Conservation (phyloP, 2,888 invertebrate genomes). For the Nymphalis c-album region DNA sequence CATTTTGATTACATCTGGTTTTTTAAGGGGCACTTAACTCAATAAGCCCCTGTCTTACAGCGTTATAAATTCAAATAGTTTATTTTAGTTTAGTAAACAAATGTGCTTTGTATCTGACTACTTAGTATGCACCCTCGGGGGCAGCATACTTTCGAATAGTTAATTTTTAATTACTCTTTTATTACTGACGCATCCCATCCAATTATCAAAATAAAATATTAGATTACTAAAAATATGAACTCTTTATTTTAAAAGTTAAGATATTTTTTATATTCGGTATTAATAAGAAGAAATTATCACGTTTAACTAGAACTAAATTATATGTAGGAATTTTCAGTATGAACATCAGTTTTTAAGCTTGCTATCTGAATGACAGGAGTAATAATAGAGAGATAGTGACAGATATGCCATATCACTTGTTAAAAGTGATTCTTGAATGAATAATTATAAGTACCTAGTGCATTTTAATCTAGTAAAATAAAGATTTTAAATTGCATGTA, state of each 20-base stretch:
- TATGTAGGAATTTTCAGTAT: too few species aligned
- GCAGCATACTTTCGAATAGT: conserved; percentile 72
- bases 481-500: too few species aligned
- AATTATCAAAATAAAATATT: conserved; percentile 75
- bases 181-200: conserved; percentile 76
- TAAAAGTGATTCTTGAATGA: too few species aligned
- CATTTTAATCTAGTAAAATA: too few species aligned
- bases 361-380: too few species aligned
- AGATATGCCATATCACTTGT: too few species aligned
- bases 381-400: too few species aligned
- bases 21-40: conserved; percentile 43
- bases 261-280: too few species aligned
- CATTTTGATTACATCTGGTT: conserved; percentile 15
- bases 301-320: too few species aligned
- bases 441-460: too few species aligned
- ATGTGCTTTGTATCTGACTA: conserved; percentile 64
- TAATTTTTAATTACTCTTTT: conserved; percentile 81
- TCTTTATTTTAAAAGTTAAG: neutral
- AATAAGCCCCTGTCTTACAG: conserved; percentile 50
- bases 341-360: too few species aligned
- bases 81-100: conserved; percentile 73
- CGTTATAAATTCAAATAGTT: conserved; percentile 74
- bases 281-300: too few species aligned
- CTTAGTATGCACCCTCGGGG: conserved; percentile 78
- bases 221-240: neutral